Evolutionary conservation across 2,113 vertebrate species (phyloP).

Genomic region (Copsychus sechellarum): DNA sequence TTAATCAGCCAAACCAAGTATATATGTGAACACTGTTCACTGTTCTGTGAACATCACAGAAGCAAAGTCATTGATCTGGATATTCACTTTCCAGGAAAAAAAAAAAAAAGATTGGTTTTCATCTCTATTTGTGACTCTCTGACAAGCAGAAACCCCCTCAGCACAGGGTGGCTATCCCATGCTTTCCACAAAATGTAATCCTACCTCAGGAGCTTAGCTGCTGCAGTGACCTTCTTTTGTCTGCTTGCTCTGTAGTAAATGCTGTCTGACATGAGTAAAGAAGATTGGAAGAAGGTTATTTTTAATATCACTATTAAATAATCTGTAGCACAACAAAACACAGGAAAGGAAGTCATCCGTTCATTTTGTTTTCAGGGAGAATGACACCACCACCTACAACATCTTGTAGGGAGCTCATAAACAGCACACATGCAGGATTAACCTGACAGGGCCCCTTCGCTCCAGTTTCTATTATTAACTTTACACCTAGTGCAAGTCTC

Average conservation of each 20-base stretch:
- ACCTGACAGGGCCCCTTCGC: conserved; percentile 22
- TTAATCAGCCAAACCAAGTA: background rate
- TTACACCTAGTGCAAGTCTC: conserved; percentile 44
- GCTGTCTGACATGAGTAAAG: conserved; percentile 39
- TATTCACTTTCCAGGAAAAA: background rate
- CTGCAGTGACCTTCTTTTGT: conserved; percentile 55
- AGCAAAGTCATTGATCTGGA: background rate
- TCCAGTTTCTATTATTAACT: conserved; percentile 64
- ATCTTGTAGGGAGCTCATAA: background rate
- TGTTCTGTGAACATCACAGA: background rate
- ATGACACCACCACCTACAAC: background rate
- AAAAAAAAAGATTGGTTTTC: background rate
- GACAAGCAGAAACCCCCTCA: background rate
- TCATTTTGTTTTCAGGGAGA: background rate
- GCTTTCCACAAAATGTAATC: conserved; percentile 45
- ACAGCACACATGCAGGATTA: conserved; percentile 1
- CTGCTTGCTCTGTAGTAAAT: conserved; percentile 34
- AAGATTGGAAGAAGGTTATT: conserved; percentile 45
- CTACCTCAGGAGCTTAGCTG: conserved; percentile 58
- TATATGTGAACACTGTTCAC: background rate
- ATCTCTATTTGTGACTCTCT: background rate
- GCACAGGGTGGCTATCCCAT: background rate
- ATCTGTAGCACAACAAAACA: conserved; percentile 1
- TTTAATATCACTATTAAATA: conserved; percentile 26
- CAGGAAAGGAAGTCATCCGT: background rate